phyloP scores from a whole-genome alignment of 2,888 invertebrate species.

The Lycocerus yunnanus region DNA sequence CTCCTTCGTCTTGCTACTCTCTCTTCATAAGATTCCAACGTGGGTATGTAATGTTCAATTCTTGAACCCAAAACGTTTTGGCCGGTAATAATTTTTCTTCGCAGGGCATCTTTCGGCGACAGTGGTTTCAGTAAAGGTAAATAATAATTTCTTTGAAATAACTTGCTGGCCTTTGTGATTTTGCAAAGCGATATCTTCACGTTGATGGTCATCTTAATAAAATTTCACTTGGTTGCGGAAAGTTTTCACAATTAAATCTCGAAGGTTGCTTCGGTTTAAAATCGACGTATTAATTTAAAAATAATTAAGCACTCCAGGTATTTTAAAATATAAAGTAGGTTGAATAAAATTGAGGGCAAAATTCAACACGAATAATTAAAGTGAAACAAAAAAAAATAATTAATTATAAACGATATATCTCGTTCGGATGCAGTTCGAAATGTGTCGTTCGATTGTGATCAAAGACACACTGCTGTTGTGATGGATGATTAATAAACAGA shows the following conservation, averaged over 20 bases:
- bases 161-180: conserved; percentile 78
- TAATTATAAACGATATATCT: conserved; percentile 17
- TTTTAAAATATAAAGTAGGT: conserved; percentile 3
- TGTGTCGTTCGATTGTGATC: conserved; percentile 41
- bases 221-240: neutral
- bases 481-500: conserved; percentile 43
- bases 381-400: conserved; percentile 11
- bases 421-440: conserved; percentile 39
- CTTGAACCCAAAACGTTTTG: conserved; percentile 65
- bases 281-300: conserved; percentile 4
- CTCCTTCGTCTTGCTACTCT: conserved; percentile 43
- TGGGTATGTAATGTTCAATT: conserved; percentile 77
- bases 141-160: conserved; percentile 80
- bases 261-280: neutral
- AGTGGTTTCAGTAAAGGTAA: conserved; percentile 80
- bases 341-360: neutral
- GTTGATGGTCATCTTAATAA: conserved; percentile 49
- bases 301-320: conserved; percentile 9
- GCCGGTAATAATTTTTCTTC: conserved; percentile 78
- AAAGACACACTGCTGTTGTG: conserved; percentile 41
- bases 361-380: conserved; percentile 17
- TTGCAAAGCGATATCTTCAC: conserved; percentile 67
- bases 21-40: conserved; percentile 60
- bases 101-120: conserved; percentile 78
- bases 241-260: neutral